Base-by-base conservation (phyloP, 1,140 invertebrate genomes). In the Ostrea denselamellosa region DNA sequence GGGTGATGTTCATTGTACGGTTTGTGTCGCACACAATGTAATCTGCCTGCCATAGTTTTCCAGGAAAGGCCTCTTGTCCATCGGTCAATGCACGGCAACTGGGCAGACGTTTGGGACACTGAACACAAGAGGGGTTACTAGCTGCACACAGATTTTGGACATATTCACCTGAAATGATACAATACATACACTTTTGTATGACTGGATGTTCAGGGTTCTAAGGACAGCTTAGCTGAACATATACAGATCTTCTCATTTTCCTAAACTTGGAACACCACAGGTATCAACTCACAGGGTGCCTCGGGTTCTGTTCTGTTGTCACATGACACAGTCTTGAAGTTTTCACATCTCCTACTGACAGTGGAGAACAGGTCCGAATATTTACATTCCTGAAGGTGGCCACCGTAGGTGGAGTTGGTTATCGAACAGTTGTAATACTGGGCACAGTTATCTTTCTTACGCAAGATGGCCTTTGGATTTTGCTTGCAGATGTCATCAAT, bases 371-470 rank as follows among this genome's bases (percentile, higher is more conserved):
- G 44, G n/a, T 51, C 52, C 19, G 25, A 34, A 83, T 52, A 44
- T 83, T 71, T 53, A 85, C 92, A 93, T 56, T 93, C 92, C 52
- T 89, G 62, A 54, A 91, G n/a, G 65, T 89, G 85, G 10, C 86
- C 81, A 44, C 90, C 91, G n/a, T 82, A 86, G 2, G 56, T 84
- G 14, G 85, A 65, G 4, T 28, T 89, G 0, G 86, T 87, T 22
- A 90, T 62, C 25, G 91, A 90, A 81, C 92, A 93, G 89, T 93
- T 91, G 86, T 89, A 92, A 83, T 92, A 93, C 86, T 91, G 91
- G 44, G 92, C 92, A 85, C 92, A 93, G 87, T 92, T 93, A 83
- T 91, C 90, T 65, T 84, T 83, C 68, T 89, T 85, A 9, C 87
- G 34, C 10, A 87, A 3, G 12, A 89, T 85, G 54, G 89, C 86